Evolutionary conservation across 2,888 invertebrate genomes (phyloP), one percentile per base, ranked within the genome.

Genomic region (Meandrusa payeni): DNA sequence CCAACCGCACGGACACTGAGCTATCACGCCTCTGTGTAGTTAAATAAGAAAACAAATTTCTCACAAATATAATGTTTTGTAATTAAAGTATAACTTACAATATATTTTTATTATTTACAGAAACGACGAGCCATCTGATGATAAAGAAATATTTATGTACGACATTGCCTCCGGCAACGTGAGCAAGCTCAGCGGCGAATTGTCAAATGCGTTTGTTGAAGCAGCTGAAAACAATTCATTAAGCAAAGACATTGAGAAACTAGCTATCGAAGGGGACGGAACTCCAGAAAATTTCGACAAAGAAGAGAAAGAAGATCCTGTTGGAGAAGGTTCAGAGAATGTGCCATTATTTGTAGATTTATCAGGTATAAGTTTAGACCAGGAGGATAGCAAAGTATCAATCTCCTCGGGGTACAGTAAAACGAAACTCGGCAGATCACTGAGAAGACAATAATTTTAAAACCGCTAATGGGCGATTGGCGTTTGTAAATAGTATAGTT

Each of bases 131-230:
- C 61, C 70, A 7, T 69, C 87, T 27, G 86, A 88, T 29, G 91
- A 91, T 43, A 92, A 92, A 64, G 95, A 95, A 82, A 95, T 96
- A 59, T 96, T 91, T 76, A 95, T 96, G 95, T 95, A 95, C 69
- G 95, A 96, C 66, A 91, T 95, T 28, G 80, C 89, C 47, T 91
- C 93, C 2, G 91, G 93, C 59, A 91, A 89, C 24, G 93, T 95
- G 1, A 95, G 91, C 72, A 94, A 93, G 75, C 80, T 96, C 11
- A 92, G 91, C 52, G 95, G 96, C 1, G 95, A 95, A 61, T 83
- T 96, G 36, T 95, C 95, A 2, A 91, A 92, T 36, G 94, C 95
- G 22, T 96, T 96, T 59, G 95, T 95, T 1, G 93, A 94, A 64
- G 95, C 95, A 28, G 96, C 96, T 11, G 95, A 95, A 78, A 94